phyloP scores from a whole-genome alignment of 2,888 invertebrate species.

The Drosophila dives region DNA sequence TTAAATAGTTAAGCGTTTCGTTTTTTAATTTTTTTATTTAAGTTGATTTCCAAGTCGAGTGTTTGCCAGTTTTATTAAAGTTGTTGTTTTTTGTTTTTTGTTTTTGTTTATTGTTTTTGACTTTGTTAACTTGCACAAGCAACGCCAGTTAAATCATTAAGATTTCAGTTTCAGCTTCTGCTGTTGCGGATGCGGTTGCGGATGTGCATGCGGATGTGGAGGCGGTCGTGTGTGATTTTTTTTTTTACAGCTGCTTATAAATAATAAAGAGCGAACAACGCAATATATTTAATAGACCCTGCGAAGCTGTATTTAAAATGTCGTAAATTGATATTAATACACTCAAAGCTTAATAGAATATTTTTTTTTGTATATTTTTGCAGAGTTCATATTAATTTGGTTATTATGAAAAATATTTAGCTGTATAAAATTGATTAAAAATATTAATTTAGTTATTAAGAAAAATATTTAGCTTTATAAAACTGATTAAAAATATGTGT shows the following conservation, averaged over 20 bases:
- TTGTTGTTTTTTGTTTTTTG: constrained; percentile 7
- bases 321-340: not conserved
- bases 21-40: constrained; percentile 8
- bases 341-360: not conserved
- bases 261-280: constrained; percentile 1
- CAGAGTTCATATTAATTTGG: not conserved
- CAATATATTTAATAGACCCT: not conserved
- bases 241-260: not conserved
- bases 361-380: not conserved
- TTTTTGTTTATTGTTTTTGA: constrained; percentile 13
- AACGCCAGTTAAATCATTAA: constrained; percentile 68
- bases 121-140: constrained; percentile 1
- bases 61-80: constrained; percentile 14
- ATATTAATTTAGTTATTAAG: not conserved
- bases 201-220: constrained; percentile 3
- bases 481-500: not conserved
- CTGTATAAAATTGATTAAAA: not conserved
- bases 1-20: constrained; percentile 66
- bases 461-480: not conserved
- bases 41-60: constrained; percentile 50
- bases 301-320: not conserved
- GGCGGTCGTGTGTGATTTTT: constrained; percentile 7
- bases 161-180: constrained; percentile 33
- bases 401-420: not conserved
- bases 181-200: constrained; percentile 16